A percentile compares a stretch with the other conserved stretches of the same genome.
Evolutionary conservation across 1,140 invertebrate genomes (phyloP).

Genomic region (Rhopalosiphum maidis): DNA sequence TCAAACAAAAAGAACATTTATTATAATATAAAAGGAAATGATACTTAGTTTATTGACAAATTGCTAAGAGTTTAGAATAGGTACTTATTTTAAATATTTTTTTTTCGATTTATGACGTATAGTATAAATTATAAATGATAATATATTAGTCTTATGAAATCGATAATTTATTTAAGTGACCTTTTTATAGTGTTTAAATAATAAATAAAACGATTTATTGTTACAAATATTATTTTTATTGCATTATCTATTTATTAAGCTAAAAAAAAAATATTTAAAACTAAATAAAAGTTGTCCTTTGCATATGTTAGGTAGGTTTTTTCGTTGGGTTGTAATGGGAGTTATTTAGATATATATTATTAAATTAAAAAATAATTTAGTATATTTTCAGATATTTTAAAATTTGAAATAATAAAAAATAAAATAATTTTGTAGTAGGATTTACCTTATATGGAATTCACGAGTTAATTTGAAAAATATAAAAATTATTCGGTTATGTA

Average conservation of each 20-base stretch:
- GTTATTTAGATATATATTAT: neutral
- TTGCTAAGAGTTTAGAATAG: neutral
- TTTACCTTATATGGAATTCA: neutral
- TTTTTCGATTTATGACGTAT: neutral
- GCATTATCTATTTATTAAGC: neutral
- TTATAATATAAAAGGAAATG: neutral
- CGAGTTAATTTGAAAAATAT: neutral
- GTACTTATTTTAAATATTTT: neutral
- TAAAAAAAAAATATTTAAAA: neutral
- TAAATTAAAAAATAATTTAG: neutral
- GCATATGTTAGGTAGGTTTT: too few relatives aligned
- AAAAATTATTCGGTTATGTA: neutral
- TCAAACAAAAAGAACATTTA: slow-evolving; percentile 1
- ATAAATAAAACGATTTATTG: neutral
- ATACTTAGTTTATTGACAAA: neutral
- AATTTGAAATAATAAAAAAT: too few relatives aligned
- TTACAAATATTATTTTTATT: neutral
- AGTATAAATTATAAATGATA: neutral
- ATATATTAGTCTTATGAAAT: neutral
- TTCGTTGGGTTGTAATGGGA: neutral
- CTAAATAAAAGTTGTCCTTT: too few relatives aligned
- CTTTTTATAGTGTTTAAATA: neutral
- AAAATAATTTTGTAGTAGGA: neutral
- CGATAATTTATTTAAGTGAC: neutral
- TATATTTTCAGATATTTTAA: too few relatives aligned